phyloP scores from a whole-genome alignment of 1,140 invertebrate species.

The Sesamia nonagrioides region DNA sequence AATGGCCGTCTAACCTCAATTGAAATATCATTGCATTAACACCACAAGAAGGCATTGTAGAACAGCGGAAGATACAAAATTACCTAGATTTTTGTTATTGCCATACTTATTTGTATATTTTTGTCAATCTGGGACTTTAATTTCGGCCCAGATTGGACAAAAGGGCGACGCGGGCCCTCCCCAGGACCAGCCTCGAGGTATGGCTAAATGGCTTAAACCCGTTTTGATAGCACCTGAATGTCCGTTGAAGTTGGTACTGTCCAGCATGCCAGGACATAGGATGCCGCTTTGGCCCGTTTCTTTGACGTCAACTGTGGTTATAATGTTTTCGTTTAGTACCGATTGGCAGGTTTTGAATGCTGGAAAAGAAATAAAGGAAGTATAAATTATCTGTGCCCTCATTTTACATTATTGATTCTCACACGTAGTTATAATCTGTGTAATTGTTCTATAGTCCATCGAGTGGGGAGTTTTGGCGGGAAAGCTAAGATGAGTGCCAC shows the following conservation, averaged over 20 bases:
- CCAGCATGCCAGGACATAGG: conserved; percentile 67
- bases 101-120: conserved; percentile 50
- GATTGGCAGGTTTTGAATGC: conserved; percentile 71
- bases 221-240: conserved; percentile 89
- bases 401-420: not conserved
- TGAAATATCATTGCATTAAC: conserved; percentile 58
- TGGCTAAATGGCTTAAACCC: conserved; percentile 92
- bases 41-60: conserved; percentile 63
- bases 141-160: conserved; percentile 91
- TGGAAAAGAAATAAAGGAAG: conserved; percentile 60
- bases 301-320: conserved; percentile 71
- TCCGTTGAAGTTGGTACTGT: conserved; percentile 82
- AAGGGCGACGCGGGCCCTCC: conserved; percentile 92
- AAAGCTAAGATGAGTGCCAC: too few species aligned
- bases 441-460: not conserved
- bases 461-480: too few species aligned
- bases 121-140: conserved; percentile 81
- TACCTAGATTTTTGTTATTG: conserved; percentile 57
- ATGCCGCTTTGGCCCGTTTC: conserved; percentile 69
- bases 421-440: not conserved
- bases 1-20: conserved; percentile 60
- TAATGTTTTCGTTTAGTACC: conserved; percentile 71
- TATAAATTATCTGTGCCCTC: too few species aligned
- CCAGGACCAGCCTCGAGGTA: conserved; percentile 94
- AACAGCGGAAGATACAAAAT: conserved; percentile 57